Evolutionary conservation across 2,888 invertebrate species (phyloP), one percentile per base, ranked within the genome.

Genomic region (Protophormia terraenovae): DNA sequence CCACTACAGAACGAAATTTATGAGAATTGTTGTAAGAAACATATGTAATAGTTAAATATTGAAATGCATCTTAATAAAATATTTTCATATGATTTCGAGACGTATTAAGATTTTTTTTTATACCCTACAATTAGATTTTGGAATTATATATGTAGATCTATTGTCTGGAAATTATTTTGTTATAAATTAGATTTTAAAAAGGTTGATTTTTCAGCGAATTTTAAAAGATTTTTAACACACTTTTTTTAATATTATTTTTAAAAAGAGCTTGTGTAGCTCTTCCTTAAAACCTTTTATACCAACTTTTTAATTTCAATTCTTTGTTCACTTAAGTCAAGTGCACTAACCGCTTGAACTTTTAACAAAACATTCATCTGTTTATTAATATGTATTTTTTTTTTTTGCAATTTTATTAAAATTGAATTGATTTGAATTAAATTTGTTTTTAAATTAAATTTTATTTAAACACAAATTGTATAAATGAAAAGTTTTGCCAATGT

Each of bases 351-450:
- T 53, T 53, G 53, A 53, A 53, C 53, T 53, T 53, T 24, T 53
- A 10, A 10, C 5, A 24, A 24, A 24, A 53, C 53, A 5, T 53
- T 47, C 8, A 47, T 22, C 3, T 55, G n/a, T 19, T 38, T 38
- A 14, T 53, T 24, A 53, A 53, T 53, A 50, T 47, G 47, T 47
- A 16, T 45, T 8, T 10, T 35, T 8, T 45, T 8, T 10, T 35
- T 8, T 8, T 35, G 12, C 60, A 24, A 19, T 50, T 75, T 69
- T 12, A 19, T 50, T 41, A 27, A 58, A 55, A 60, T 60, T 69
- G 19, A 62, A 78, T 71, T 62, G 38, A 32, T 55, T 72, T 62
- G 5, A 71, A 66, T 50, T n/a, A 35, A 27, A 78, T 78, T 60
- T 45, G 12, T 47, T 12, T 66, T 38, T 7, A 22, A 75, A 62